A percentile compares a stretch with the other conserved stretches of the same genome.
Conservation (phyloP, 2,113 vertebrate species). For the Probosciger aterrimus region DNA sequence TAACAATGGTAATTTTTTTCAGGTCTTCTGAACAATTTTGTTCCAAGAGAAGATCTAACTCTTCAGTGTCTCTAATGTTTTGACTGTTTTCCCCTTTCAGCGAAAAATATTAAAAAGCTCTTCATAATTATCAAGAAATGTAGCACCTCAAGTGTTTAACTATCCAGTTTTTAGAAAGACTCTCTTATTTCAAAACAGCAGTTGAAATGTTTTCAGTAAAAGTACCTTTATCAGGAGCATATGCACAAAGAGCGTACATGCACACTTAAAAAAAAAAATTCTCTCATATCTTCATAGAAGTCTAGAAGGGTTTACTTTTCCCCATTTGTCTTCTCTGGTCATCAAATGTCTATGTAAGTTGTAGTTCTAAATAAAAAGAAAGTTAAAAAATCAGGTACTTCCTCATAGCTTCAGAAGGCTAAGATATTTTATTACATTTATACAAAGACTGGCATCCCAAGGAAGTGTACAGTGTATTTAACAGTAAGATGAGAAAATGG, state of each 20-base stretch:
- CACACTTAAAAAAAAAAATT: neutral
- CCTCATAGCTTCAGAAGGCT: neutral
- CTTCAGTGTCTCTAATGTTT: neutral
- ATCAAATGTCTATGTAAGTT: neutral
- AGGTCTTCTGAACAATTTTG: neutral
- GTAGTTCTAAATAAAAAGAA: neutral
- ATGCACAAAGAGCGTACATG: accelerated
- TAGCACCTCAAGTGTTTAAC: neutral
- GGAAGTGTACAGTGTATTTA: neutral
- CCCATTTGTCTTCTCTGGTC: neutral
- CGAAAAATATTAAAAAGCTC: neutral
- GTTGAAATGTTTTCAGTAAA: neutral
- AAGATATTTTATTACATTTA: neutral
- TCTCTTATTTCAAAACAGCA: neutral
- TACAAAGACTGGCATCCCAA: neutral
- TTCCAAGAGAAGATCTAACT: neutral
- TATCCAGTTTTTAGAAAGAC: neutral
- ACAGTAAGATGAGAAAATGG: neutral
- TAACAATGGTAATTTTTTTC: neutral
- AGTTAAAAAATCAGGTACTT: neutral
- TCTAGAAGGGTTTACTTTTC: neutral
- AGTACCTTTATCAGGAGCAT: neutral
- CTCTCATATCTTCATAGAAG: neutral
- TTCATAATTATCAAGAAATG: neutral
- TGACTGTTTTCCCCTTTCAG: neutral